Evolutionary conservation across 1,140 invertebrate species (phyloP), one percentile per base, ranked within the genome.

Genomic region (Ceratosolen fusciceps): DNA sequence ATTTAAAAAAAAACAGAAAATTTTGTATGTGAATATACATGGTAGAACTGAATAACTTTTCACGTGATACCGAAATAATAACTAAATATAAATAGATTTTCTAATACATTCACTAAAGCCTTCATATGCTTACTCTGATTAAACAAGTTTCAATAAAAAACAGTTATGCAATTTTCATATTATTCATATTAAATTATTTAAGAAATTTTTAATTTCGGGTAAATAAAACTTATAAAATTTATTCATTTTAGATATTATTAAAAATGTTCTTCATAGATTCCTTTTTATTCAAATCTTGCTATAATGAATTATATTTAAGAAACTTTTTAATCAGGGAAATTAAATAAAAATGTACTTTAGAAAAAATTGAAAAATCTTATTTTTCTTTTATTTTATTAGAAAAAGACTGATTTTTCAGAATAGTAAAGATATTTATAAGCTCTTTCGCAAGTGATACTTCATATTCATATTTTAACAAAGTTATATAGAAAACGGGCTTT

Each of bases 351-450:
- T 65, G 14, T 26, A 52, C 47, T 43, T 49, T 34, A 39, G 0
- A 16, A 37, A 79, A 19, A 54, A 29, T 73, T 52, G 78, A 71
- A 77, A 73, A 73, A 80, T 80, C 79, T 80, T 21, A 76, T 80
- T 73, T 76, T 80, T 80, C 74, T 76, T 58, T 49, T 72, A 26
- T 49, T 56, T 47, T 58, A 73, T 54, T 39, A 80, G 74, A 80
- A 77, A 80, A 77, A 80, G 68, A 80, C 78, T 74, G 78, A 80
- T 80, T 74, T 80, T 74, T 80, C 73, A 37, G 29, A 80, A 60
- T 68, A 80, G n/a, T 10, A 58, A 70, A 77, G 62, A 60, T 19
- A 19, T 80, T 60, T 77, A 39, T 71, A 71, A 62, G 19, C 71
- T 70, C 56, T 81, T 79, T 78, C 62, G 49, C 49, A 21, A 80